phyloP scores from a whole-genome alignment of 2,797 vertebrate genomes.

The Cetoscarus ocellatus region DNA sequence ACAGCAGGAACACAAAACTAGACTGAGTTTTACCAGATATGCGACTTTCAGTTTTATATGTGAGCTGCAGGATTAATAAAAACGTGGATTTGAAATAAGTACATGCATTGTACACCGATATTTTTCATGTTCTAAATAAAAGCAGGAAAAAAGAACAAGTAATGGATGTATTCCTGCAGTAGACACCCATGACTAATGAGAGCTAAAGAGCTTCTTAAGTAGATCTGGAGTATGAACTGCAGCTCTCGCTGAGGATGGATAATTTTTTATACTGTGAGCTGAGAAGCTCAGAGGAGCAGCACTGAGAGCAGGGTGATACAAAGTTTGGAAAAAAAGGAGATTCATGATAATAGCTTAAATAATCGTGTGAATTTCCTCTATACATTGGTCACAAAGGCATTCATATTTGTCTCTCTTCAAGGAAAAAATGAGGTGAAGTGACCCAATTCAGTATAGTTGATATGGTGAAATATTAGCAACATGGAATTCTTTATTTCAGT shows the following conservation, averaged over 20 bases:
- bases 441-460: not conserved
- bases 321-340: not conserved
- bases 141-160: slow-evolving; percentile 3
- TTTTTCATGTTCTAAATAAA: slow-evolving; percentile 17
- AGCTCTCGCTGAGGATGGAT: slow-evolving; percentile 9
- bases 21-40: slow-evolving; percentile 6
- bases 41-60: not conserved
- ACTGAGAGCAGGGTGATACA: not conserved
- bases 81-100: not conserved
- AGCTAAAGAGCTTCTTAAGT: slow-evolving; percentile 35
- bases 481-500: too few relatives aligned
- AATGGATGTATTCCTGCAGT: slow-evolving; percentile 3
- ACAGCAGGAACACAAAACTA: slow-evolving; percentile 30
- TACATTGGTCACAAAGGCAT: not conserved
- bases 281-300: slow-evolving; percentile 7
- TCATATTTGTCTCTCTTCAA: not conserved
- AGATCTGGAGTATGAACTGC: slow-evolving; percentile 21
- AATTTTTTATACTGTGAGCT: slow-evolving; percentile 8
- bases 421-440: not conserved
- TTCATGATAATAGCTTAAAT: slow-evolving; percentile 1
- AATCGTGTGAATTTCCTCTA: not conserved
- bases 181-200: slow-evolving; percentile 27
- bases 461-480: not conserved
- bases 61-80: not conserved
- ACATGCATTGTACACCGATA: slow-evolving; percentile 10